Conservation (phyloP, 2,113 vertebrate species). For the Sturnus vulgaris region DNA sequence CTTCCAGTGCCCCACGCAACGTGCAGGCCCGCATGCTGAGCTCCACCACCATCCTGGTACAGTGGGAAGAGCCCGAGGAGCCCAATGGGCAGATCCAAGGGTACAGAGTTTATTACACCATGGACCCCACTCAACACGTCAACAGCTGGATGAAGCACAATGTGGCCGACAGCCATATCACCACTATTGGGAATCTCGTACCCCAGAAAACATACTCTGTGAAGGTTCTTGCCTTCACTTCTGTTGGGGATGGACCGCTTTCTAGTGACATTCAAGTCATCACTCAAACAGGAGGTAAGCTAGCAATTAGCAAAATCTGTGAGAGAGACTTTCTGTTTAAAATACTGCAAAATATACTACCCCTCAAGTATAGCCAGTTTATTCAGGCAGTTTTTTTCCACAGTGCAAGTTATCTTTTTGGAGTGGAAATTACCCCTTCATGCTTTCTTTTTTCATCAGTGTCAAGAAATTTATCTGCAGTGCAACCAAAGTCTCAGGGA, state of each 20-base stretch:
- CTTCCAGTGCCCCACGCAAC: conserved; percentile 92
- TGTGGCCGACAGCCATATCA: conserved; percentile 90
- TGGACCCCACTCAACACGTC: conserved; percentile 88
- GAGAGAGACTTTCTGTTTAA: not conserved
- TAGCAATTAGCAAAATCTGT: not conserved
- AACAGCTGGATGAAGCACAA: conserved; percentile 98
- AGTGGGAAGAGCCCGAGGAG: conserved; percentile 98
- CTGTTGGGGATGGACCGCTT: conserved; percentile 95
- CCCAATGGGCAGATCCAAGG: conserved; percentile 97
- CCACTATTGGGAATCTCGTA: conserved; percentile 91
- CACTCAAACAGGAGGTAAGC: conserved; percentile 95
- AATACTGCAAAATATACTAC: not conserved
- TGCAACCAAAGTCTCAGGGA: not conserved
- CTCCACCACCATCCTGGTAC: conserved; percentile 93
- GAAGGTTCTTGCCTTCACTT: conserved; percentile 96
- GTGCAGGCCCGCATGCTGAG: conserved; percentile 96
- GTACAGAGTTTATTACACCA: conserved; percentile 95
- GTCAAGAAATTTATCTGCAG: not conserved
- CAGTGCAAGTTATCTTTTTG: not conserved
- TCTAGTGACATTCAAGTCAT: conserved; percentile 97
- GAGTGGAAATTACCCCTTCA: not conserved
- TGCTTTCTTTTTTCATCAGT: not conserved
- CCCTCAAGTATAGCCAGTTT: not conserved
- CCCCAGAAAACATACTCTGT: conserved; percentile 97
- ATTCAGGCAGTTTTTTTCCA: not conserved